A percentile compares a stretch with the other conserved stretches of the same genome.
phyloP scores from a whole-genome alignment of 1,140 invertebrate genomes.

The Hycleus cichorii region DNA sequence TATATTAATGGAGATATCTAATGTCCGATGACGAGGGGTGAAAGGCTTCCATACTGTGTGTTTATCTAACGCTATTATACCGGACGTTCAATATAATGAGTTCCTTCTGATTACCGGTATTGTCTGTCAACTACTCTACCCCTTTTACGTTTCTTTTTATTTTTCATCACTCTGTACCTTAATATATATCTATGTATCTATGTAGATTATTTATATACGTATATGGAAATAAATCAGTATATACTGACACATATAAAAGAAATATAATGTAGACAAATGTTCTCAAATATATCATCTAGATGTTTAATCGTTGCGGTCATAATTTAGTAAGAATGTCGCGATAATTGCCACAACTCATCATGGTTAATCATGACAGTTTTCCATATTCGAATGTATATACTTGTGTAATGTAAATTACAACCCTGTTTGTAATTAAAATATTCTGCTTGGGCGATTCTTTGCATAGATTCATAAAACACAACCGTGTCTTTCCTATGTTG shows the following conservation, averaged over 20 bases:
- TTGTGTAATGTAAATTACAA: constrained; percentile 9
- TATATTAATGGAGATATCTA: constrained; percentile 36
- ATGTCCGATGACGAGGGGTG: constrained; percentile 29
- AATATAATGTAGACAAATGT: no score
- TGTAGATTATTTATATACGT: no score
- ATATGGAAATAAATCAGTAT: no score
- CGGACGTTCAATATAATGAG: constrained; percentile 33
- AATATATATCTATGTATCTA: no score
- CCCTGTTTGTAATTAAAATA: constrained; percentile 12
- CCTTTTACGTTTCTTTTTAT: no score
- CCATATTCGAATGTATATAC: not conserved
- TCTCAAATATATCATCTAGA: no score
- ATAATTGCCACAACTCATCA: not conserved
- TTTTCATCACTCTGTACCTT: no score
- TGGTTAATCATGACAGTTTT: constrained; percentile 11
- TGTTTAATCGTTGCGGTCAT: no score
- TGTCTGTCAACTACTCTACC: not conserved
- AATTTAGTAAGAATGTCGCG: no score
- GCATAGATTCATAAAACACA: constrained; percentile 8
- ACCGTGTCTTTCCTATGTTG: constrained; percentile 8
- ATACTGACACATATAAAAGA: no score
- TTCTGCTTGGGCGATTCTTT: constrained; percentile 14
- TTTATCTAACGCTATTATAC: constrained; percentile 30
- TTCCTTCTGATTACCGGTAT: constrained; percentile 30
- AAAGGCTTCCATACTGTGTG: constrained; percentile 20